Conservation (phyloP, 2,113 vertebrate species). For the Ptilorrhoa leucosticta region DNA sequence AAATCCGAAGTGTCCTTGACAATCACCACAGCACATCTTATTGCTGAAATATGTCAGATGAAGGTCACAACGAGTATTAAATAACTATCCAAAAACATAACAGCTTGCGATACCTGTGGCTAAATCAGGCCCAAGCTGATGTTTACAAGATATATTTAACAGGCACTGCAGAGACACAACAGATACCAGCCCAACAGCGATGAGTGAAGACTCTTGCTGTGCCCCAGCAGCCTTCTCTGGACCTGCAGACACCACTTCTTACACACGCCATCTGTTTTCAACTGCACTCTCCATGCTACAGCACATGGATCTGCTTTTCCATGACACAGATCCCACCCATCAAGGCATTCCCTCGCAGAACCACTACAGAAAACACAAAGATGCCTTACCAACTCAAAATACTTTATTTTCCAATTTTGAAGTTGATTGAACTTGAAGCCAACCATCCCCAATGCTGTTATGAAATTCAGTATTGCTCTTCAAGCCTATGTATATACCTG, state of each 20-base stretch:
- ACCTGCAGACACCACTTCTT: background rate
- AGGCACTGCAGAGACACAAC: background rate
- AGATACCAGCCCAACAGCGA: background rate
- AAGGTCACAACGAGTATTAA: background rate
- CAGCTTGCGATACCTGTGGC: background rate
- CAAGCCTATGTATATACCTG: background rate
- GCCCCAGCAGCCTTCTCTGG: background rate
- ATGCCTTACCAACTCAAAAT: background rate
- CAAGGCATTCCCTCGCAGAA: background rate
- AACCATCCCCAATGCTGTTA: background rate
- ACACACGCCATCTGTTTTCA: background rate
- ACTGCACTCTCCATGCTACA: fast-evolving
- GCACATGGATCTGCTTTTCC: background rate
- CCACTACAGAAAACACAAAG: background rate
- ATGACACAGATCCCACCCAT: background rate
- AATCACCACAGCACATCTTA: background rate
- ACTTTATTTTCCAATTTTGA: background rate
- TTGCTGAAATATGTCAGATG: background rate
- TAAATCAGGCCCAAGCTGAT: background rate
- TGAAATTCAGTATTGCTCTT: background rate
- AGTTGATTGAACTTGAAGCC: background rate
- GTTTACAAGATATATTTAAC: background rate
- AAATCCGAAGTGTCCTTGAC: background rate
- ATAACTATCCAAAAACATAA: background rate
- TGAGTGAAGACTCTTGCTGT: background rate